A percentile compares a stretch with the other conserved stretches of the same genome.
Evolutionary conservation across 2,888 invertebrate species (phyloP).

Genomic region (Eutolmus rufibarbis): DNA sequence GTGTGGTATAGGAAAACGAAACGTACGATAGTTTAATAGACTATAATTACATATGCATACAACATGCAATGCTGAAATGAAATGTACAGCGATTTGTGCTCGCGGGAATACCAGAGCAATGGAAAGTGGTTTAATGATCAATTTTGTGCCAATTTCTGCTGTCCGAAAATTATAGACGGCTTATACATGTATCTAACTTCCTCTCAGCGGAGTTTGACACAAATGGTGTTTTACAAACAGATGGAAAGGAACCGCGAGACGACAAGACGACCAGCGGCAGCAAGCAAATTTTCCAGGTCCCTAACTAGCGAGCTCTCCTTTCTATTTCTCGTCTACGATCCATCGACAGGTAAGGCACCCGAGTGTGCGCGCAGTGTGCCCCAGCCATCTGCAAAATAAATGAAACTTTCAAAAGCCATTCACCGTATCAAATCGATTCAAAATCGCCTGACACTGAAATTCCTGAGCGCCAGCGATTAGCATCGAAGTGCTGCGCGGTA

Average conservation of each 20-base stretch:
- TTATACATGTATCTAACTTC: not conserved
- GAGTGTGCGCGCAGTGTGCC: not conserved
- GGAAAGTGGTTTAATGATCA: not conserved
- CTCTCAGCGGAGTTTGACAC: not conserved
- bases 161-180: not conserved
- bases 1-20: not conserved
- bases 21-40: not conserved
- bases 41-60: not conserved
- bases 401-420: slow-evolving; percentile 36
- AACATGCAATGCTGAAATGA: not conserved
- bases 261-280: not conserved
- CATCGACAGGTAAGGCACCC: not conserved
- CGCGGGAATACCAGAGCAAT: not conserved
- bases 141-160: not conserved
- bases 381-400: slow-evolving; percentile 28
- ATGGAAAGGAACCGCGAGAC: not conserved
- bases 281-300: not conserved
- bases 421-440: slow-evolving; percentile 36
- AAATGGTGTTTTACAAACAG: not conserved
- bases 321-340: slow-evolving; percentile 9
- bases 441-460: slow-evolving; percentile 36
- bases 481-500: not conserved
- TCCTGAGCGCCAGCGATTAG: slow-evolving; percentile 18
- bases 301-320: not conserved
- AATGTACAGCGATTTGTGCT: not conserved